Evolutionary conservation across 2,113 vertebrate genomes (phyloP), one percentile per base, ranked within the genome.

Genomic region (Amia ocellicauda): DNA sequence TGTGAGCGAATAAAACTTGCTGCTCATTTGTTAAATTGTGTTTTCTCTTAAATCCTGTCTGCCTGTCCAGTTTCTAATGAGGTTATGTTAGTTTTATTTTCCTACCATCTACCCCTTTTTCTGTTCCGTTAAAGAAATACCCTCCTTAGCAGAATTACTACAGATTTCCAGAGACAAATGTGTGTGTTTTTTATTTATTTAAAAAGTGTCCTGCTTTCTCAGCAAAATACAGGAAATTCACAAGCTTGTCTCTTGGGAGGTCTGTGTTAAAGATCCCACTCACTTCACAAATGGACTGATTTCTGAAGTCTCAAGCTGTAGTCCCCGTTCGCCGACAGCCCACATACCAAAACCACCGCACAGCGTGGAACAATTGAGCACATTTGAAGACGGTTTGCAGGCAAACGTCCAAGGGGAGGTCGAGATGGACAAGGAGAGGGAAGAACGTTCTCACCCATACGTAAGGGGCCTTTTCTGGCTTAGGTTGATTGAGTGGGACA

Each of bases 171-270:
- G 31, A 36, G 11, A 36, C n/a, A n/a, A n/a, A n/a, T n/a, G n/a
- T n/a, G n/a, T 26, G 4, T 31, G 26, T 19, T 74, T 72, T 70
- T 67, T 69, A n/a, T 62, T 59, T 19, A 54, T 22, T 23, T 50
- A 41, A 57, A 73, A 58, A 8, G 9, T 45, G 60, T 49, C 53
- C 50, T 67, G 64, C 60, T 54, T 71, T 77, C 58, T 11, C 47
- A 73, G 63, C 69, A 72, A 74, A 74, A 67, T 71, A 62, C 71
- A 77, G 69, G 66, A 77, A 71, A 62, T 47, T 71, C 57, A 51
- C 60, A 69, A 49, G 59, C 62, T 56, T 26, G 56, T 63, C 67
- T 60, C 54, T 54, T 58, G 22, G 2, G 54, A 68, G 67, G 53
- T 63, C 62, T 68, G 67, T 68, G 67, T 68, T n/a, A 45, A 47